Conservation (phyloP, 2,888 invertebrate genomes). For the Amorpha juglandis region DNA sequence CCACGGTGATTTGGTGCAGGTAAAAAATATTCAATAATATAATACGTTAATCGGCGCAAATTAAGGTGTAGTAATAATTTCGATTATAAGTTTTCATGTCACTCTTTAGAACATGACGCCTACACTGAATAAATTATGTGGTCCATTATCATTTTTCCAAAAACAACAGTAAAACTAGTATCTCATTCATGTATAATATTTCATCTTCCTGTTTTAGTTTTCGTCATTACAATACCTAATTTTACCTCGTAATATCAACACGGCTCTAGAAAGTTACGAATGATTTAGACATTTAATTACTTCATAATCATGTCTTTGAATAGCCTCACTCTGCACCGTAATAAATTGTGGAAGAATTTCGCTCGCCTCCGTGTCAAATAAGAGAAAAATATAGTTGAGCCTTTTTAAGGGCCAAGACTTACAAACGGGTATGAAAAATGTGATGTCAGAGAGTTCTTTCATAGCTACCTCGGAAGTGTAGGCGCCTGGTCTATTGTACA, state of each 20-base stretch:
- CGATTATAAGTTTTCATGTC: too few relatives aligned
- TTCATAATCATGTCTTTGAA: not conserved
- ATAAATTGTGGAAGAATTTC: not conserved
- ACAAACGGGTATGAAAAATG: conserved; percentile 28
- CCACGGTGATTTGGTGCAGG: conserved; percentile 94
- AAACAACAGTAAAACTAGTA: too few relatives aligned
- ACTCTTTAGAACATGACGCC: too few relatives aligned
- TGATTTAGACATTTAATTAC: conserved; percentile 8
- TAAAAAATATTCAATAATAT: conserved; percentile 55
- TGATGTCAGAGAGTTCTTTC: conserved; percentile 25
- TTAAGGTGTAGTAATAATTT: too few relatives aligned
- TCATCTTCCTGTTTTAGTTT: too few relatives aligned
- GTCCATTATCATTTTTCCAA: too few relatives aligned
- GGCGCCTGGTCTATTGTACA: conserved; percentile 12
- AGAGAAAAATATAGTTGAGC: conserved; percentile 13
- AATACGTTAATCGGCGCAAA: too few relatives aligned
- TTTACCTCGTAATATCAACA: not conserved
- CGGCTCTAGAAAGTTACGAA: not conserved
- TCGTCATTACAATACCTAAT: too few relatives aligned
- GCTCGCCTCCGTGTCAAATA: conserved; percentile 4
- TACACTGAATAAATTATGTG: too few relatives aligned
- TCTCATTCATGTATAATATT: too few relatives aligned
- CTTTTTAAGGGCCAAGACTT: conserved; percentile 19
- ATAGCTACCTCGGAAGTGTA: conserved; percentile 19
- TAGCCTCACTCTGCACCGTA: not conserved